Percentiles rank a stretch among this genome's conserved stretches.
phyloP scores from a whole-genome alignment of 2,113 vertebrate genomes.

The Gorsachius goisagi region DNA sequence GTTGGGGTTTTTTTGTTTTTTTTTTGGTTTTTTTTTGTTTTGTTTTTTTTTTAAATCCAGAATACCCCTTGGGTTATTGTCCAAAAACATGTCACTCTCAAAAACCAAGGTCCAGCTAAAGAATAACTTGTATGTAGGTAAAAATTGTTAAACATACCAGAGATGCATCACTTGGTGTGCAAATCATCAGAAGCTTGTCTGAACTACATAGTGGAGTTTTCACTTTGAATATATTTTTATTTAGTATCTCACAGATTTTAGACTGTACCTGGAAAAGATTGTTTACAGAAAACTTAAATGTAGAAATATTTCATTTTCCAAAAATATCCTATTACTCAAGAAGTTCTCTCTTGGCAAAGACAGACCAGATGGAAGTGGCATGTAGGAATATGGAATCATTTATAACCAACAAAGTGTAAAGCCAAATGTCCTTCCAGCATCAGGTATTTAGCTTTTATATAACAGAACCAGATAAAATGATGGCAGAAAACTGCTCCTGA shows the following conservation, averaged over 20 bases:
- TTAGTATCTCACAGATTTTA: constrained; percentile 68
- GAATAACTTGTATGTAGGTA: background rate
- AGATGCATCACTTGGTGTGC: background rate
- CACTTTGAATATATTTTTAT: constrained; percentile 55
- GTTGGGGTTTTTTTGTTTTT: background rate
- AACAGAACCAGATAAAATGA: background rate
- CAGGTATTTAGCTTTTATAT: background rate
- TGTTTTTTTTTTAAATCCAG: background rate
- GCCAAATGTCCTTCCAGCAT: background rate
- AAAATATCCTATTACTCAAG: background rate
- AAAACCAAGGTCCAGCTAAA: background rate
- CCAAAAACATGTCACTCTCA: background rate
- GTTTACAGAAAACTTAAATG: background rate
- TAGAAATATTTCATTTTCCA: background rate
- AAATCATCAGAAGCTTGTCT: constrained; percentile 10
- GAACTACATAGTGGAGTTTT: constrained; percentile 32
- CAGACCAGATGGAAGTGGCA: background rate
- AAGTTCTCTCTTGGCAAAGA: background rate
- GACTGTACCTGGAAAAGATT: constrained; percentile 66
- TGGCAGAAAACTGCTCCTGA: background rate
- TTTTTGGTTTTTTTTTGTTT: background rate
- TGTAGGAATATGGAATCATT: background rate
- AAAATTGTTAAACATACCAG: constrained; percentile 45
- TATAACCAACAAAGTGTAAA: background rate
- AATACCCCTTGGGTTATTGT: background rate